These are phyloP conservation scores for human (Homo sapiens) DNA, from an alignment of 2,113 vertebrate genomes.

Conservation along the genomic window GRCh38 chr4:97324001-97324500, in stretches of 20 bases:
- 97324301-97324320: not conserved
- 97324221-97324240: not conserved
- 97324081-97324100: not conserved
- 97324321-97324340: not conserved
- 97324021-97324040: not conserved
- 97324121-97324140: not conserved
- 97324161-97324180: not conserved
- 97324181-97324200: not conserved
- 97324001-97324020: not conserved
- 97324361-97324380: not conserved
- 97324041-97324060: not conserved
- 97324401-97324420: not conserved
- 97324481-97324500: not conserved
- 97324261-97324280: not conserved
- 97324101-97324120: not conserved
- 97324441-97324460: not conserved
- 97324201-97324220: not conserved
- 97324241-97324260: not conserved
- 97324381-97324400: not conserved
- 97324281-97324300: not conserved
- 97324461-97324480: not conserved
- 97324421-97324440: not conserved
- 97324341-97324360: conserved; percentile 12
- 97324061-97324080: not conserved
- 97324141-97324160: not conserved